A percentile compares a stretch with the other conserved stretches of the same genome.
Evolutionary conservation across 2,888 invertebrate species (phyloP).

Genomic region (Rugalucina vietnamica): DNA sequence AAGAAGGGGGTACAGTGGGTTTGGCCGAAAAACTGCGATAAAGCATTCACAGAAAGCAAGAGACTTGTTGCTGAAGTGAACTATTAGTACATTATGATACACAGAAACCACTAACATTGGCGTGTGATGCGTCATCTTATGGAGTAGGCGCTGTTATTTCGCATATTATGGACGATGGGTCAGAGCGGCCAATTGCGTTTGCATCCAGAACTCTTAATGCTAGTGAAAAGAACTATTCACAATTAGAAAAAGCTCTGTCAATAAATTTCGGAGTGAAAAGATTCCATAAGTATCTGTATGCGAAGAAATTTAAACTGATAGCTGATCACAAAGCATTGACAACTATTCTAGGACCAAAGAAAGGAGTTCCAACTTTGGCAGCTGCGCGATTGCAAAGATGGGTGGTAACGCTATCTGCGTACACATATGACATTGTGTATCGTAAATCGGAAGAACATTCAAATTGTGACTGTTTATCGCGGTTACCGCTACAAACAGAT

Average conservation of each 20-base stretch:
- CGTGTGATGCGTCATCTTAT: slow-evolving; percentile 72
- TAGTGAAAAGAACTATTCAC: slow-evolving; percentile 71
- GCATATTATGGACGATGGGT: slow-evolving; percentile 18
- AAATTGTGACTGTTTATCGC: slow-evolving; percentile 79
- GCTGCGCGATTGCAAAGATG: slow-evolving; percentile 76
- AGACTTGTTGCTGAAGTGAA: slow-evolving; percentile 4
- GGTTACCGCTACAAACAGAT: slow-evolving; percentile 54
- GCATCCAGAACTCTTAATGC: not conserved
- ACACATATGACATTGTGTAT: slow-evolving; percentile 78
- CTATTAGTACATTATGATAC: slow-evolving; percentile 24
- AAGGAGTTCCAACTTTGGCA: slow-evolving; percentile 69
- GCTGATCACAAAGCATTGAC: slow-evolving; percentile 84
- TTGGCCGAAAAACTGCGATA: slow-evolving; percentile 9
- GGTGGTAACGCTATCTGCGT: slow-evolving; percentile 76
- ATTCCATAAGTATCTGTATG: slow-evolving; percentile 83
- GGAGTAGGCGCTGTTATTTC: slow-evolving; percentile 78
- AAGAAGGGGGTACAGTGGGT: slow-evolving; percentile 13
- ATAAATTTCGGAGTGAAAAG: slow-evolving; percentile 82
- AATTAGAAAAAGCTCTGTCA: slow-evolving; percentile 81
- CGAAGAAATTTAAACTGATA: slow-evolving; percentile 82
- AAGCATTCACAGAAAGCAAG: slow-evolving; percentile 24
- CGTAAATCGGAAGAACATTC: slow-evolving; percentile 71
- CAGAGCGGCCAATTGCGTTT: not conserved
- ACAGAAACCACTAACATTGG: slow-evolving; percentile 39
- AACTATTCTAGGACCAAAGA: slow-evolving; percentile 79